Evolutionary conservation across 1,140 invertebrate genomes (phyloP).

Genomic region (Eriocheir sinensis): DNA sequence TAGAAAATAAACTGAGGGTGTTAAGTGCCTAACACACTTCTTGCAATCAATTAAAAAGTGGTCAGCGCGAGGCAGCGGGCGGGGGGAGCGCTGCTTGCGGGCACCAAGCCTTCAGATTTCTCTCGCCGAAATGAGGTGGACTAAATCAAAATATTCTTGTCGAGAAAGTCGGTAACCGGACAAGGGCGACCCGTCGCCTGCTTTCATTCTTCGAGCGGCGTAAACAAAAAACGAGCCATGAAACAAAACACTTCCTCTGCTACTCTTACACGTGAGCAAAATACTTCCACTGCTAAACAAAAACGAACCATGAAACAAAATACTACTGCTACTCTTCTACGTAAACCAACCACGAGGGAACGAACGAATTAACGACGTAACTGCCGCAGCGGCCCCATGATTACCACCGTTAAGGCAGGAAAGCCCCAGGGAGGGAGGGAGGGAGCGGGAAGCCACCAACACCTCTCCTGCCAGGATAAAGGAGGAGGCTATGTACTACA

Average conservation of each 20-base stretch:
- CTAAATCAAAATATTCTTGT: conserved; percentile 46
- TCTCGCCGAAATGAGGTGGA: conserved; percentile 26
- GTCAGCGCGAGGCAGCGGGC: not conserved
- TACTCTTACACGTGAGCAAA: not conserved
- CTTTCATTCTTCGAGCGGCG: not conserved
- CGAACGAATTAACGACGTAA: not conserved
- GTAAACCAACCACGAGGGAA: no score
- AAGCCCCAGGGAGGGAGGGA: not conserved
- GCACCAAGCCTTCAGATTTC: not conserved
- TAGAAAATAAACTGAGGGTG: not conserved
- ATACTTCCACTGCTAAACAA: not conserved
- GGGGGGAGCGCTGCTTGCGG: not conserved
- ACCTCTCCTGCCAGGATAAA: no score
- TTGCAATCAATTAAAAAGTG: not conserved
- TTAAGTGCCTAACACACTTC: not conserved
- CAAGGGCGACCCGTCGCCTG: not conserved
- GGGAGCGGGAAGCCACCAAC: not conserved
- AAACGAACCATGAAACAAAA: not conserved
- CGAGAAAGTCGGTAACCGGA: conserved; percentile 42
- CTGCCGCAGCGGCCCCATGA: not conserved
- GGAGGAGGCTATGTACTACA: no score
- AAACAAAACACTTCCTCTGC: not conserved
- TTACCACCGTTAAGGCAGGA: not conserved
- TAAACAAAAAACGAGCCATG: not conserved
- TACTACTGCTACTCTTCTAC: not conserved